Evolutionary conservation across 2,113 vertebrate species (phyloP).

Genomic region (Dryoscopus gambensis): DNA sequence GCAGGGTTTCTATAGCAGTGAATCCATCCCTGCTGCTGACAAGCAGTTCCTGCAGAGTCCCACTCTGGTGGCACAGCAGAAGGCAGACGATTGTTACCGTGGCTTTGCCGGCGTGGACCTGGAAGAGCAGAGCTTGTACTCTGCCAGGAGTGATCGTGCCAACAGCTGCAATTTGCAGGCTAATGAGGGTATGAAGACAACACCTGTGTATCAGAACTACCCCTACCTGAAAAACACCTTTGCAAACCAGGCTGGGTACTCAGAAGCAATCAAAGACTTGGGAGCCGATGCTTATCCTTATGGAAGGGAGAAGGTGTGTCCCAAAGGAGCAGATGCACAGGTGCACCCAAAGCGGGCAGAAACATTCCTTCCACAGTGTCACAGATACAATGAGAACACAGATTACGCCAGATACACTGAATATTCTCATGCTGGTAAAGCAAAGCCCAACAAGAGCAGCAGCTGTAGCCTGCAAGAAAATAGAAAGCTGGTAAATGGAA

Average conservation of each 20-base stretch:
- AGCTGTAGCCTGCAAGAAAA: constrained; percentile 67
- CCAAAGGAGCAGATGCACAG: constrained; percentile 68
- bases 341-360: constrained; percentile 68
- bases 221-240: constrained; percentile 67
- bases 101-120: constrained; percentile 59
- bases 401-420: constrained; percentile 71
- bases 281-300: constrained; percentile 65
- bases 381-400: constrained; percentile 61
- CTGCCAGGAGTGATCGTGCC: constrained; percentile 60
- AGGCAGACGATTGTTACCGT: constrained; percentile 68
- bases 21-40: constrained; percentile 67
- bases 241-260: constrained; percentile 47
- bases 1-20: constrained; percentile 68
- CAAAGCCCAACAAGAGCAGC: constrained; percentile 69
- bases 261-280: constrained; percentile 67
- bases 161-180: constrained; percentile 61
- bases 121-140: constrained; percentile 71
- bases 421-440: constrained; percentile 64
- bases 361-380: constrained; percentile 62
- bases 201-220: constrained; percentile 60
- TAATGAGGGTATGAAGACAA: constrained; percentile 61
- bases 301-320: constrained; percentile 67
- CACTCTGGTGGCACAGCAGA: constrained; percentile 62
- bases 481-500: constrained; percentile 66
- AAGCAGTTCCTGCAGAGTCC: constrained; percentile 60